Percentiles rank a stretch among this genome's conserved stretches.
Evolutionary conservation across 2,797 vertebrate genomes (phyloP).

Genomic region (Aselliscus stoliczkanus): DNA sequence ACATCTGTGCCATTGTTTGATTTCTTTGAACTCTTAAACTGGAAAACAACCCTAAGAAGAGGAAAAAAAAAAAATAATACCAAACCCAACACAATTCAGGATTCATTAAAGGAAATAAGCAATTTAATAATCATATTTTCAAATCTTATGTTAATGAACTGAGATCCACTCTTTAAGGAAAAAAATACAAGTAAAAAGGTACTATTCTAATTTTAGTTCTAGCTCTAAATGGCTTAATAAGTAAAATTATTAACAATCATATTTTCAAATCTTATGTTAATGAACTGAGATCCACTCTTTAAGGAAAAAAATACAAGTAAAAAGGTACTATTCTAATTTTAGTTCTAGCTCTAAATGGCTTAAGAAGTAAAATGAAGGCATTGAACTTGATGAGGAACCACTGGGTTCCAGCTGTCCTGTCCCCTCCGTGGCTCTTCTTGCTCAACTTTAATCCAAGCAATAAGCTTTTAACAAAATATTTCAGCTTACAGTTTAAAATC

Average conservation of each 20-base stretch:
- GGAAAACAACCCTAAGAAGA: conserved; percentile 93
- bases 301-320: background rate
- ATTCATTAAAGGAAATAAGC: background rate
- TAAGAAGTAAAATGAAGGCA: background rate
- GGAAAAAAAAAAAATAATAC: background rate
- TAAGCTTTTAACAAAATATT: background rate
- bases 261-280: background rate
- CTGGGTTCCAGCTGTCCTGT: background rate
- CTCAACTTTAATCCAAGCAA: background rate
- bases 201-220: background rate
- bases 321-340: background rate
- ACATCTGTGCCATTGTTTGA: conserved; percentile 99
- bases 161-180: background rate
- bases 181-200: background rate
- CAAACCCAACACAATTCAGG: background rate
- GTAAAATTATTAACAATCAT: no score
- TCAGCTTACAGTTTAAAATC: background rate
- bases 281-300: background rate
- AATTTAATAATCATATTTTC: background rate
- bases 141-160: conserved; percentile 1
- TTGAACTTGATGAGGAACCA: background rate
- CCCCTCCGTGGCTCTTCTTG: background rate
- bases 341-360: background rate
- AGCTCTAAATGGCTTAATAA: background rate
- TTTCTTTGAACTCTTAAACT: conserved; percentile 99